These are phyloP conservation scores for Listronotus oregonensis DNA, from an alignment of 1,140 invertebrate genomes.

Conservation along the genomic window DNA sequence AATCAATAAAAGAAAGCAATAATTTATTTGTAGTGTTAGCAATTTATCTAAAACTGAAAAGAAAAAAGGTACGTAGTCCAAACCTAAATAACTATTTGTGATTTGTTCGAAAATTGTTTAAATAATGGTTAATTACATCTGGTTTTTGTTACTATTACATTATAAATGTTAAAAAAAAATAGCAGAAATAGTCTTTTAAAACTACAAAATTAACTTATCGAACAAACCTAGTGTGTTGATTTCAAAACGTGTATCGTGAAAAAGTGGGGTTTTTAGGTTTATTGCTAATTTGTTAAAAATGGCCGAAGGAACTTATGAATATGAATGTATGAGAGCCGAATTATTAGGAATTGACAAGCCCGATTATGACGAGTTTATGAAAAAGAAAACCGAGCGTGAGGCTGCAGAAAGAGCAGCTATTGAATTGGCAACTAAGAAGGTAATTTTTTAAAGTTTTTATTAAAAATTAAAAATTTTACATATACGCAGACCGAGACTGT, in stretches of 20 bases:
- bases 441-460: slow-evolving; percentile 15
- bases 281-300: slow-evolving; percentile 27
- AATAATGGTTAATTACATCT: too few species aligned
- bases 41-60: too few species aligned
- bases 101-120: too few species aligned
- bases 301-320: slow-evolving; percentile 66
- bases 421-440: slow-evolving; percentile 44
- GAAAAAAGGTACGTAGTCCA: too few species aligned
- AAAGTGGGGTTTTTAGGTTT: neutral
- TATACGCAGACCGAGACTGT: too few species aligned
- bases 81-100: too few species aligned
- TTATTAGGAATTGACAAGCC: slow-evolving; percentile 71
- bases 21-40: too few species aligned
- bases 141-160: too few species aligned
- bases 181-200: too few species aligned
- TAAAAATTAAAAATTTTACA: neutral
- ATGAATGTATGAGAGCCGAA: slow-evolving; percentile 75
- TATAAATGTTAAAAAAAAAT: too few species aligned
- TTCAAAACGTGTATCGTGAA: neutral
- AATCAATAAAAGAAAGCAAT: too few species aligned
- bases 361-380: slow-evolving; percentile 67
- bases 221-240: neutral
- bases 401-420: slow-evolving; percentile 58
- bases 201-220: neutral
- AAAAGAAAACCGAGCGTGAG: slow-evolving; percentile 48